Conservation (phyloP, 2,113 vertebrate genomes). For the Oxygymnocypris stewartii region DNA sequence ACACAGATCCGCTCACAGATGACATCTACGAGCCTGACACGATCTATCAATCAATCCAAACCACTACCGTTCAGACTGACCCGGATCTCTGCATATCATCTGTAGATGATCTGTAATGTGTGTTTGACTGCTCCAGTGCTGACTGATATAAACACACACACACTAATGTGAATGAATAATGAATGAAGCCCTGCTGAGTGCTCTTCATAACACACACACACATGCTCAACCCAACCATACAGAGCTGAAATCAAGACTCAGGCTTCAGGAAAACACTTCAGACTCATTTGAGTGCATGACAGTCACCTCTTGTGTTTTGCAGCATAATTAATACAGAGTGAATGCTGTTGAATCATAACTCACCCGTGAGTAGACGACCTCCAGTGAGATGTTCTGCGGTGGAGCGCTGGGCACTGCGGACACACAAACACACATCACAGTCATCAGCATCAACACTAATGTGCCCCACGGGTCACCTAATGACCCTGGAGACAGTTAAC, state of each 20-base stretch:
- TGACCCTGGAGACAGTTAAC: background rate
- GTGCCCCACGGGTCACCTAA: background rate
- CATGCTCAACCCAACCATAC: background rate
- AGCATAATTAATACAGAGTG: background rate
- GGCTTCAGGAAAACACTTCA: too few relatives aligned
- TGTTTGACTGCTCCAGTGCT: background rate
- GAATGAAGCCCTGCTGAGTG: background rate
- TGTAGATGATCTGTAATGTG: background rate
- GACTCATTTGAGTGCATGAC: too few relatives aligned
- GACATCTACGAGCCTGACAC: background rate
- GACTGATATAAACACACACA: background rate
- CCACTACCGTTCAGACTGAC: background rate
- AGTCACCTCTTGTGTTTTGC: background rate
- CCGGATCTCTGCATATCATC: background rate
- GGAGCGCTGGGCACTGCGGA: constrained; percentile 78
- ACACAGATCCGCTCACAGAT: background rate
- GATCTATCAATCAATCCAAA: background rate
- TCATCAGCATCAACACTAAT: background rate
- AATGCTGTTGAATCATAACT: constrained; percentile 45
- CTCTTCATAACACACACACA: background rate
- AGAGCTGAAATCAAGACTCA: background rate
- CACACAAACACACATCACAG: constrained; percentile 1
- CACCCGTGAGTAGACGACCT: constrained; percentile 85
- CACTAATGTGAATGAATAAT: background rate
- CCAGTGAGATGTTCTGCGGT: constrained; percentile 83